These are phyloP conservation scores for Zoroaster sp. DNA, from an alignment of 53 echinoderm and acorn worm genomes.

Conservation along the genomic window DNA sequence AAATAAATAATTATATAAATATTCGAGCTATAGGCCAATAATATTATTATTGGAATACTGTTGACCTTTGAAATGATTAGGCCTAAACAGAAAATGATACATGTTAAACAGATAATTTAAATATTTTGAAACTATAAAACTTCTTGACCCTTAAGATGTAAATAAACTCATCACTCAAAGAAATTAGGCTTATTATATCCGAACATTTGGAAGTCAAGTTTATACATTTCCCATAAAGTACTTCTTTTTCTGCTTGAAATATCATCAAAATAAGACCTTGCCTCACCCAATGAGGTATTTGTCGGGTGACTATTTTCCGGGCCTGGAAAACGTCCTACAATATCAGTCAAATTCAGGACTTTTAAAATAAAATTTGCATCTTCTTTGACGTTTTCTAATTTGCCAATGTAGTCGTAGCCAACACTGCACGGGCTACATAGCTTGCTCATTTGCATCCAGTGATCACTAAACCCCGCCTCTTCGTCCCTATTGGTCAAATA, in stretches of 20 bases:
- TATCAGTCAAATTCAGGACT: constrained; percentile 3
- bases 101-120: too few species aligned
- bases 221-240: constrained; percentile 67
- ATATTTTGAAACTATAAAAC: too few species aligned
- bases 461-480: not conserved
- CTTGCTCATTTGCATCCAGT: constrained; percentile 80
- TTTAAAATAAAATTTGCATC: constrained; percentile 68
- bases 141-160: not conserved
- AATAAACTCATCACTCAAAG: not conserved
- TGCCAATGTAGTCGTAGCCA: constrained; percentile 67
- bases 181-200: constrained; percentile 69
- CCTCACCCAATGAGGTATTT: constrained; percentile 32
- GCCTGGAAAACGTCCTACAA: constrained; percentile 45
- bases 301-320: constrained; percentile 72
- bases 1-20: too few species aligned
- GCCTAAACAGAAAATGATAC: too few species aligned
- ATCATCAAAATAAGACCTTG: constrained; percentile 5
- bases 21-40: too few species aligned
- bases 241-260: constrained; percentile 35
- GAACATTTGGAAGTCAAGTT: constrained; percentile 63
- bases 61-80: too few species aligned
- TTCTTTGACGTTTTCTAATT: constrained; percentile 61
- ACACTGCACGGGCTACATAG: constrained; percentile 74
- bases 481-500: constrained; percentile 20
- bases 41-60: too few species aligned